Base-by-base conservation (phyloP, 2,888 invertebrate genomes). In the Ormyrus nitidulus region DNA sequence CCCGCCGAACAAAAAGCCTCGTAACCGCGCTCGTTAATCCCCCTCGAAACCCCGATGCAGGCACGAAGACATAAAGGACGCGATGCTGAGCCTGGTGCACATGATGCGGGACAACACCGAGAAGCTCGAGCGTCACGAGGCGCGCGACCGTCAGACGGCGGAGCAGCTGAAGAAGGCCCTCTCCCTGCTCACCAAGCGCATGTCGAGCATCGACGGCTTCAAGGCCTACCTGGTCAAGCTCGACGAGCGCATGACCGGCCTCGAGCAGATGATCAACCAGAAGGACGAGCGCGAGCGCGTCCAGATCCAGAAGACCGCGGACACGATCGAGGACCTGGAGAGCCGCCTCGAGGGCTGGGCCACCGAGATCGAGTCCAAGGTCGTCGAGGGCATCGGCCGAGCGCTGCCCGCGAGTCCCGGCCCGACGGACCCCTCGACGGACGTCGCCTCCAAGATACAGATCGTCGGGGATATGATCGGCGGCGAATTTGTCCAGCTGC, bases 51-150 rank as follows among this genome's bases (percentile, higher is more conserved):
- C 34, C 34, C 34, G 34, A 13, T 48, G 58, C 53, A 89, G 88
- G 4, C 88, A 89, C 77, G 91, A 90, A 82, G 89, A 90, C 77
- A 95, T 96, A 83, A 93, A 95, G 82, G 95, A 95, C 86, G 96
- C 96, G 0, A 94, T 97, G 88, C 90, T 96, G 82, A 95, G 96
- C 34, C 91, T 97, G 79, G 95, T 96, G 9, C 95, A 95, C 87
- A 95, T 96, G 89, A 94, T 96, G 89, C 93, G 96, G 64, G 93
- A 94, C 58, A 93, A 95, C 71, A 96, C 96, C 83, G 96, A 95
- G 87, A 97, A 96, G 91, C 89, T 97, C 82, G 96, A 97, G 87
- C 92, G 97, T 13, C 97, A 97, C 89, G 97, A 97, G 89, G 94
- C 93, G 85, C 92, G 97, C 10, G 96, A 97, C 89, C 93, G 95